These are phyloP conservation scores for Istiophorus platypterus DNA, from an alignment of 2,113 vertebrate genomes.

Conservation along the genomic window DNA sequence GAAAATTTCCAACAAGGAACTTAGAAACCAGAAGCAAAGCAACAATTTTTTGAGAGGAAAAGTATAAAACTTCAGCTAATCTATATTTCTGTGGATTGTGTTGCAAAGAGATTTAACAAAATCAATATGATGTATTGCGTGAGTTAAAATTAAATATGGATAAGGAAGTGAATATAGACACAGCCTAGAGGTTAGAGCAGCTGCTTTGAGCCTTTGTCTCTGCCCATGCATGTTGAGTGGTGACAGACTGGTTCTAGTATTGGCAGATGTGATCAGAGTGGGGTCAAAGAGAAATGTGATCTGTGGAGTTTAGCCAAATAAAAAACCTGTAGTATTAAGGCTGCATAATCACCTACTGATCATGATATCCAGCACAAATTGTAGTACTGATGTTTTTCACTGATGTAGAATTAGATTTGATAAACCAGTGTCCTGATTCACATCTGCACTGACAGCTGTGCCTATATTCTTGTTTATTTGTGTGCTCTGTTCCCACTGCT, in stretches of 20 bases:
- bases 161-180: conserved; percentile 36
- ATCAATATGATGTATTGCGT: conserved; percentile 24
- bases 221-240: conserved; percentile 22
- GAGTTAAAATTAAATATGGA: conserved; percentile 38
- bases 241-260: conserved; percentile 47
- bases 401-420: conserved; percentile 66
- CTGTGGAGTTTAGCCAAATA: conserved; percentile 10
- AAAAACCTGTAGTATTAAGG: conserved; percentile 28
- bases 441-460: conserved; percentile 68
- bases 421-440: conserved; percentile 63
- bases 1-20: conserved; percentile 21
- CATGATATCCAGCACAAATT: conserved; percentile 30
- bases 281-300: conserved; percentile 37
- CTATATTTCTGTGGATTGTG: conserved; percentile 15
- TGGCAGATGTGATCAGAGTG: conserved; percentile 31
- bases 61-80: not conserved
- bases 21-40: conserved; percentile 18
- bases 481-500: conserved; percentile 66
- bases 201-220: conserved; percentile 21
- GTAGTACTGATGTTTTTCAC: conserved; percentile 30
- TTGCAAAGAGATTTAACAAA: conserved; percentile 30
- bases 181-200: conserved; percentile 41
- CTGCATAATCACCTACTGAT: conserved; percentile 39
- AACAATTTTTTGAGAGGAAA: not conserved
- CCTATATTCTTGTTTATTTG: conserved; percentile 72